phyloP scores from a whole-genome alignment of 2,888 invertebrate species.

The Epistrophe eligans region DNA sequence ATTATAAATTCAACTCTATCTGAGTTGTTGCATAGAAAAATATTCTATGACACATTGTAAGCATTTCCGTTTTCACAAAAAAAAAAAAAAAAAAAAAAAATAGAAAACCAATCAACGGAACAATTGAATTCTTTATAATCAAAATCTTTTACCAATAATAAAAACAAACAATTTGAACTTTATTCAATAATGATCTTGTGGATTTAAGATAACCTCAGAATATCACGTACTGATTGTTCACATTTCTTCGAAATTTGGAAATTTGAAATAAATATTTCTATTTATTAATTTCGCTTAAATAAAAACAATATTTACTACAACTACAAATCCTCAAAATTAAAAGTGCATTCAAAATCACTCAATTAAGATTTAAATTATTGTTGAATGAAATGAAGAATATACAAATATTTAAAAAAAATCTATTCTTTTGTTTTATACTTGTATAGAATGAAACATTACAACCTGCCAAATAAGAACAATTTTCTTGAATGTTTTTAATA shows the following conservation, averaged over 20 bases:
- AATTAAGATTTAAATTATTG: too few relatives aligned
- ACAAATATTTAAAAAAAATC: too few relatives aligned
- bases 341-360: neutral
- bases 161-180: neutral
- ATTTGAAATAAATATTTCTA: neutral
- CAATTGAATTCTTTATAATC: neutral
- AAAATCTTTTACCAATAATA: neutral
- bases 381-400: too few relatives aligned
- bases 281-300: neutral
- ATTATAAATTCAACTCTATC: neutral
- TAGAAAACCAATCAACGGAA: neutral
- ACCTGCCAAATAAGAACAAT: too few relatives aligned
- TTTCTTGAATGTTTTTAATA: too few relatives aligned
- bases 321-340: neutral
- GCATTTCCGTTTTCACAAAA: neutral
- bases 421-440: too few relatives aligned
- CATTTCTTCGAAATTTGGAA: neutral
- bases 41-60: neutral
- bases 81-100: neutral
- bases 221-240: constrained; percentile 1
- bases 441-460: too few relatives aligned
- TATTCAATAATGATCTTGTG: neutral
- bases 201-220: neutral
- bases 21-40: neutral
- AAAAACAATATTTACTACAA: neutral